Evolutionary conservation across 2,888 invertebrate species (phyloP).

Genomic region (Penaeus monodon): DNA sequence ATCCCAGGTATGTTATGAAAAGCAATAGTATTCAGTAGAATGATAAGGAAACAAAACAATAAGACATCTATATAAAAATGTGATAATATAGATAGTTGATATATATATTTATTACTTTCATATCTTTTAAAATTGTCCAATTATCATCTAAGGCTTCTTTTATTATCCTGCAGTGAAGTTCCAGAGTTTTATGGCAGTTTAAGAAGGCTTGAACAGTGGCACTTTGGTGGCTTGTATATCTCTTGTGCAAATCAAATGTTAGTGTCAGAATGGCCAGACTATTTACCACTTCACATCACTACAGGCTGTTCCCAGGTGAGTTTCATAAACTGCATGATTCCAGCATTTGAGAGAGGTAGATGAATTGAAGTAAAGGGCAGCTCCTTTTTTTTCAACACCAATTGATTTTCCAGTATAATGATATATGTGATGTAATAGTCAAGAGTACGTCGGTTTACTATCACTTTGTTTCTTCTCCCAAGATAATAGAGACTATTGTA

Average conservation of each 20-base stretch:
- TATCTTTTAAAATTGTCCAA: not conserved
- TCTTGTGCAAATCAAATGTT: slow-evolving; percentile 32
- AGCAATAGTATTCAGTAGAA: not conserved
- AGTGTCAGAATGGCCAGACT: slow-evolving; percentile 49
- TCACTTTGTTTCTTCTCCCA: not conserved
- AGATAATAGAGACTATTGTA: slow-evolving; percentile 23
- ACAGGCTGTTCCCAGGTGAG: slow-evolving; percentile 17
- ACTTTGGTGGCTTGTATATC: slow-evolving; percentile 52
- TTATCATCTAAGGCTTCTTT: not conserved
- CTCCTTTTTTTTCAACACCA: not conserved
- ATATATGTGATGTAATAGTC: too few species aligned
- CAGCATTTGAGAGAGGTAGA: not conserved
- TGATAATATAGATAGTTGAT: too few species aligned
- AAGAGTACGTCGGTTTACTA: too few species aligned
- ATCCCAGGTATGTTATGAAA: slow-evolving; percentile 41
- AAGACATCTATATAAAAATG: not conserved
- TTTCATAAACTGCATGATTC: not conserved
- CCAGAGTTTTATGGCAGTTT: slow-evolving; percentile 60
- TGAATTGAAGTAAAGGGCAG: not conserved
- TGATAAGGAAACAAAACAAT: not conserved
- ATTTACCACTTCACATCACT: slow-evolving; percentile 41
- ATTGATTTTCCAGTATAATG: not conserved
- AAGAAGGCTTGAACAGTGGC: slow-evolving; percentile 57
- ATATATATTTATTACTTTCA: not conserved
- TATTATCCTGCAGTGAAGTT: slow-evolving; percentile 50